Conservation (phyloP, 2,797 vertebrate genomes). For the Alcedo atthis region DNA sequence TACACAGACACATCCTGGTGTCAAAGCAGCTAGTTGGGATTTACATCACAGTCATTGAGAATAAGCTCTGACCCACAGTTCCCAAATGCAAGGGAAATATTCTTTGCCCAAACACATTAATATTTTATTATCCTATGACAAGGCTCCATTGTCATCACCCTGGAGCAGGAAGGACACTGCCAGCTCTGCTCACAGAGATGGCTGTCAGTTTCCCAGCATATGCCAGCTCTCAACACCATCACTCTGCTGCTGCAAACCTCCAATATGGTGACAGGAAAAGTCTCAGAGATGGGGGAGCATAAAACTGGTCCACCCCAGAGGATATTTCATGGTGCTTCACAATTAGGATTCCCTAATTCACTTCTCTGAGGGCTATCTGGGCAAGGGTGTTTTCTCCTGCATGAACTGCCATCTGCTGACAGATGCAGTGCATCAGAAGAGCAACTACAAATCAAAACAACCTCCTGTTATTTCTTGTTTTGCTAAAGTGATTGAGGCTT, state of each 20-base stretch:
- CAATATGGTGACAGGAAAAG: not conserved
- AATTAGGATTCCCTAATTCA: not conserved
- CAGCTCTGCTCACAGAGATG: not conserved
- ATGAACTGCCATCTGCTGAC: not conserved
- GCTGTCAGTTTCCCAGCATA: not conserved
- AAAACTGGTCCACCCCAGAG: not conserved
- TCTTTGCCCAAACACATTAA: not conserved
- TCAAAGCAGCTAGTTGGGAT: not conserved
- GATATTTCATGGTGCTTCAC: not conserved
- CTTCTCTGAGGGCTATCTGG: not conserved
- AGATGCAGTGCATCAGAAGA: not conserved
- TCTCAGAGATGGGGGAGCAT: not conserved
- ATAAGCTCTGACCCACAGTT: not conserved
- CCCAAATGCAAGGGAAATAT: not conserved
- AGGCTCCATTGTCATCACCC: not conserved
- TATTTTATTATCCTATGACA: not conserved
- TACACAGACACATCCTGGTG: not conserved
- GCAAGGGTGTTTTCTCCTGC: not conserved
- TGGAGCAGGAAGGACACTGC: not conserved
- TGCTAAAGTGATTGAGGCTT: not conserved
- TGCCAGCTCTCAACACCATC: not conserved
- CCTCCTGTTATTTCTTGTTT: not conserved
- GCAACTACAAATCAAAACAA: not conserved
- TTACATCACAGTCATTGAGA: not conserved
- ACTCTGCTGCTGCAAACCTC: not conserved